A percentile compares a stretch with the other conserved stretches of the same genome.
These are phyloP conservation scores for Sesia apiformis DNA, from an alignment of 2,888 invertebrate genomes.

Conservation along the genomic window DNA sequence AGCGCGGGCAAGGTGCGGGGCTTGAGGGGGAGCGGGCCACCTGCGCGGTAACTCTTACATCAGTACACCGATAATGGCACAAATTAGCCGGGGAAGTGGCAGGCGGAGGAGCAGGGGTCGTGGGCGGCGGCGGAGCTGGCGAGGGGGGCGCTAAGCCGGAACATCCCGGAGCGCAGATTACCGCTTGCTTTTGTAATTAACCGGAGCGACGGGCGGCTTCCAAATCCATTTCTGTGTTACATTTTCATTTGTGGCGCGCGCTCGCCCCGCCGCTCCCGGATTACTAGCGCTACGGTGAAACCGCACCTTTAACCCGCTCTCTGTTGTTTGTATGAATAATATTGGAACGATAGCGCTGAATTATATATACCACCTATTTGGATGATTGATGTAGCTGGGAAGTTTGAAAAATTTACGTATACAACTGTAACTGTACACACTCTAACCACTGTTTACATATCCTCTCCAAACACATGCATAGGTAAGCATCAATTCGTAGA, in stretches of 20 bases:
- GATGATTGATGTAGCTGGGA: too few relatives aligned
- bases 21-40: slow-evolving; percentile 48
- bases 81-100: slow-evolving; percentile 72
- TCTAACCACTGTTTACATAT: too few relatives aligned
- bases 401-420: too few relatives aligned
- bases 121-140: slow-evolving; percentile 12
- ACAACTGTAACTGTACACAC: too few relatives aligned
- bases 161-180: slow-evolving; percentile 75
- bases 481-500: slow-evolving; percentile 40
- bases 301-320: slow-evolving; percentile 26
- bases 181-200: slow-evolving; percentile 76
- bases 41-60: slow-evolving; percentile 74
- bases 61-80: slow-evolving; percentile 75
- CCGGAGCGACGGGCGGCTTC: slow-evolving; percentile 74
- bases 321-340: slow-evolving; percentile 26
- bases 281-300: slow-evolving; percentile 50
- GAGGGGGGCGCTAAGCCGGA: slow-evolving; percentile 64
- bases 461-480: slow-evolving; percentile 38
- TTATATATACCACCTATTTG: too few relatives aligned
- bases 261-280: slow-evolving; percentile 47
- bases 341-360: not conserved
- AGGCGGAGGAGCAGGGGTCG: slow-evolving; percentile 37
- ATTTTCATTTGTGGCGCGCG: slow-evolving; percentile 72
- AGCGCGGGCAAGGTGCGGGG: slow-evolving; percentile 50
- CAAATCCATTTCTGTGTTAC: slow-evolving; percentile 75